Conservation (phyloP, 23 tunicate species). For the Ciona savignyi region DNA sequence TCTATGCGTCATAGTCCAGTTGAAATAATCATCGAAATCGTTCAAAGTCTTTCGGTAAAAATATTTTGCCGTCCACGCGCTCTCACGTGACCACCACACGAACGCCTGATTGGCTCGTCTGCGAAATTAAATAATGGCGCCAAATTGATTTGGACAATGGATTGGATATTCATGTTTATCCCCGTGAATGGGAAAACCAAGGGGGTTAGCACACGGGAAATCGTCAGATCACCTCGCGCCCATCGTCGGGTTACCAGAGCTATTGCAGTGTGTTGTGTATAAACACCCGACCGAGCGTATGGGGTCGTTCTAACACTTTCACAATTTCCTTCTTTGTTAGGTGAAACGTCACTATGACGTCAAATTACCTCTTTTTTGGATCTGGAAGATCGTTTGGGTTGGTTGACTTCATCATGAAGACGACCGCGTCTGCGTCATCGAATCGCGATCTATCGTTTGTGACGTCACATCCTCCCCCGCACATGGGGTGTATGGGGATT, state of each 20-base stretch:
- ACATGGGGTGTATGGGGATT: not conserved
- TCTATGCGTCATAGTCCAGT: constrained; percentile 1
- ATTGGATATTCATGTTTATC: too few relatives aligned
- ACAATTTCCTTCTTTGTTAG: not conserved
- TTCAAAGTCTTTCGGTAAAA: not conserved
- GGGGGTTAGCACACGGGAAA: too few relatives aligned
- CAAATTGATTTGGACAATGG: not conserved
- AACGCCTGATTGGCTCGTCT: not conserved
- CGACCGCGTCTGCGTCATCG: not conserved
- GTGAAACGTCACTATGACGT: not conserved
- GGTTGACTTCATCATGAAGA: not conserved
- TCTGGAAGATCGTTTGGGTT: not conserved
- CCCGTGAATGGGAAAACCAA: too few relatives aligned
- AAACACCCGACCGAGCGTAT: not conserved
- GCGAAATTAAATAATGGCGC: not conserved
- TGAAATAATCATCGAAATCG: not conserved
- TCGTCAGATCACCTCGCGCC: too few relatives aligned
- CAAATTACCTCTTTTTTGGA: not conserved
- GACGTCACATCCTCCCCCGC: not conserved
- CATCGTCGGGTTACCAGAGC: too few relatives aligned
- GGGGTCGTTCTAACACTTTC: too few relatives aligned
- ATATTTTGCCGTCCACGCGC: not conserved
- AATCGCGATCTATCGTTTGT: not conserved
- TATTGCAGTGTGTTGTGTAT: too few relatives aligned
- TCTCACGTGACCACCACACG: not conserved